Evolutionary conservation across 2,888 invertebrate genomes (phyloP), one percentile per base, ranked within the genome.

Genomic region (Eurois occulta): DNA sequence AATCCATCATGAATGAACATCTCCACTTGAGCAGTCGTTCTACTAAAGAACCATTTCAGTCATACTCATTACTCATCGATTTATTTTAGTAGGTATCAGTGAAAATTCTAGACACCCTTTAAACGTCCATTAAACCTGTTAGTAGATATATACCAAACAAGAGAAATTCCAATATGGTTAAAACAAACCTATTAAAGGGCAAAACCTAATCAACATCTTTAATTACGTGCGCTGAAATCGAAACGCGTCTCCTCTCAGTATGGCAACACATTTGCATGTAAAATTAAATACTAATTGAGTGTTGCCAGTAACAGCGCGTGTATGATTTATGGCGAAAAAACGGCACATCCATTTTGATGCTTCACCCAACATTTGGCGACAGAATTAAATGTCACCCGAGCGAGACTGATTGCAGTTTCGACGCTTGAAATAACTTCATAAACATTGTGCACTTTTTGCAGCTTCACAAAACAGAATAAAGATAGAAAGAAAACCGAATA

Each of bases 321-420:
- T 64, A 78, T 85, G 77, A 85, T 78, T 77, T 80, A 71, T 79
- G 66, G 48, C 38, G 69, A 64, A 69, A 78, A 41, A 76, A 68
- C 64, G 77, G 67, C 65, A 67, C 71, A 81, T 87, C 72, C 72
- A 64, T 83, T 75, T 74, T 69, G 77, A 60, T 78, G 80, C 77
- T 79, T 81, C 83, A 87, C 84, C 67, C 75, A 38, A 85, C 90
- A 89, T 91, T 90, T 85, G 80, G 43, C 74, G 60, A 75, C 62
- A 76, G 80, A 87, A 91, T 91, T 87, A 81, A 78, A 86, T 81
- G 64, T 76, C 73, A 79, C n/a, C 62, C 60, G 67, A 38, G 46
- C 74, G 77, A 2, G 55, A 66, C 81, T 80, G 81, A 86, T 83
- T 72, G 60, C 74, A 52, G 64, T 67, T 68, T 73, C 46, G 35